phyloP scores from a whole-genome alignment of 2,797 vertebrate species.

The Platyrinchus mystaceus region DNA sequence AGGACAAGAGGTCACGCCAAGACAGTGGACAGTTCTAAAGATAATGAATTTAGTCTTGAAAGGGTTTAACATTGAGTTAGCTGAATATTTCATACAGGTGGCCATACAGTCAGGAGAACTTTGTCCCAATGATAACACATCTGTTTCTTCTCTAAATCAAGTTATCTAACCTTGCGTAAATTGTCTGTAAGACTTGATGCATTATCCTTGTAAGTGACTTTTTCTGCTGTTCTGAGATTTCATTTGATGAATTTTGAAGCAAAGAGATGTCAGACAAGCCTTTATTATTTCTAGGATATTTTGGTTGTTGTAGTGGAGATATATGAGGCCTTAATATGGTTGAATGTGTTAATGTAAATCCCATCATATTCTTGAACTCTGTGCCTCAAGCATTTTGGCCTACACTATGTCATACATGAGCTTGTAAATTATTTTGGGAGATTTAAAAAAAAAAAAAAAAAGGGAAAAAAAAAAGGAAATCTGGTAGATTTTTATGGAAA shows the following conservation, averaged over 20 bases:
- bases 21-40: constrained; percentile 33
- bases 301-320: background rate
- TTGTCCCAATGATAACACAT: constrained; percentile 23
- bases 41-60: constrained; percentile 23
- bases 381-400: background rate
- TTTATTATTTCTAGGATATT: background rate
- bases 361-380: background rate
- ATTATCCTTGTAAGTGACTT: constrained; percentile 12
- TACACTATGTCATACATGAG: background rate
- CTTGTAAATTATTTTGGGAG: background rate
- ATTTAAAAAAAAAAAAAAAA: no score
- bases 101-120: background rate
- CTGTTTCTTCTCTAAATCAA: constrained; percentile 49
- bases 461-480: background rate
- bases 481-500: background rate
- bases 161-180: constrained; percentile 11
- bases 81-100: constrained; percentile 25
- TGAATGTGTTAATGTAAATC: background rate
- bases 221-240: background rate
- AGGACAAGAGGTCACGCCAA: background rate
- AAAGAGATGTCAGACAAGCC: background rate
- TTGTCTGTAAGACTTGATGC: constrained; percentile 20
- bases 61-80: constrained; percentile 13
- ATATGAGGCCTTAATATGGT: background rate
- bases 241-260: background rate